A percentile compares a stretch with the other conserved stretches of the same genome.
These are phyloP conservation scores for Etheostoma cragini DNA, from an alignment of 2,113 vertebrate species.

Conservation along the genomic window DNA sequence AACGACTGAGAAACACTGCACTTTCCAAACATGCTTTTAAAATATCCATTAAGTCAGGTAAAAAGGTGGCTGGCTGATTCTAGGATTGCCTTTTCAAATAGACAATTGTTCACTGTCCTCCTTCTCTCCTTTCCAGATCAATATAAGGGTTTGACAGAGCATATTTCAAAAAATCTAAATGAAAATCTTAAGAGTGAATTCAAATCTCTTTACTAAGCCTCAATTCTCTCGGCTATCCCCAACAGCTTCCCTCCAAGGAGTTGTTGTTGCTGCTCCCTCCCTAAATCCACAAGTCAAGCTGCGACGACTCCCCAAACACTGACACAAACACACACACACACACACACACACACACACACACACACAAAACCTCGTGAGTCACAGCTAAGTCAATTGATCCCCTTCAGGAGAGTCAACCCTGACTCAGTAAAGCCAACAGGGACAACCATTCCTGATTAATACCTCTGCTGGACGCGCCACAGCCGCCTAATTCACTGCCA, in stretches of 20 bases:
- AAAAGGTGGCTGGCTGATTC: not conserved
- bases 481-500: constrained; percentile 50
- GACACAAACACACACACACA: not conserved
- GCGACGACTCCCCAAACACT: constrained; percentile 36
- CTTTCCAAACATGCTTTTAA: not conserved
- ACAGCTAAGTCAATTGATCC: constrained; percentile 61
- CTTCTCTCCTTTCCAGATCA: constrained; percentile 33
- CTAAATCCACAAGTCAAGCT: constrained; percentile 49
- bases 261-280: not conserved
- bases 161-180: constrained; percentile 15
- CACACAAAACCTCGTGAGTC: constrained; percentile 41
- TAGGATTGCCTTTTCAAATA: constrained; percentile 25
- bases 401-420: constrained; percentile 56
- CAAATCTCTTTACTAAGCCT: constrained; percentile 25
- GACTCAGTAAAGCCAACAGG: constrained; percentile 48
- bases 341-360: too few species aligned
- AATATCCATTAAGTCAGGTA: constrained; percentile 4
- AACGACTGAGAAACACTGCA: not conserved
- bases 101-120: constrained; percentile 35
- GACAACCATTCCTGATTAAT: constrained; percentile 56
- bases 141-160: constrained; percentile 38
- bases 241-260: not conserved
- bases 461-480: constrained; percentile 31
- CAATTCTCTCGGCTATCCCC: not conserved
- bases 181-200: constrained; percentile 29